Evolutionary conservation across 2,888 invertebrate species (phyloP).

Genomic region (Nasonia oneida): DNA sequence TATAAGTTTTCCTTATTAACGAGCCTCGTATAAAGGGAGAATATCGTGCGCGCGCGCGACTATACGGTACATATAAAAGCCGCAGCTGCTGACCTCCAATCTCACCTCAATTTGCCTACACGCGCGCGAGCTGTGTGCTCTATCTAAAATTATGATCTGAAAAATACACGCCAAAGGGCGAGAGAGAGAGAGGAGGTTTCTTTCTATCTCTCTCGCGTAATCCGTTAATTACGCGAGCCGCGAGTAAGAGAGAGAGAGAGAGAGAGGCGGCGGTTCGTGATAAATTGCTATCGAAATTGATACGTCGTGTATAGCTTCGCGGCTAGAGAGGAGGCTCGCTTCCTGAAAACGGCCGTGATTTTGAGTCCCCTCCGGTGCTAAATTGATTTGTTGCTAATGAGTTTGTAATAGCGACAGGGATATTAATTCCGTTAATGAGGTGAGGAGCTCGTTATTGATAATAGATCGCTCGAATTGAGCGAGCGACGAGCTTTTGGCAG

Average conservation of each 20-base stretch:
- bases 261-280: conserved; percentile 6
- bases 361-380: background rate
- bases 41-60: conserved; percentile 41
- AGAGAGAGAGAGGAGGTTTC: conserved; percentile 49
- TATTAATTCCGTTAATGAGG: background rate
- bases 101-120: conserved; percentile 79
- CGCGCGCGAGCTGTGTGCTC: conserved; percentile 48
- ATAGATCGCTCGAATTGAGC: background rate
- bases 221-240: conserved; percentile 74
- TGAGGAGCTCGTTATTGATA: background rate
- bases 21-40: conserved; percentile 45
- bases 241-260: background rate
- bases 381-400: conserved; percentile 54
- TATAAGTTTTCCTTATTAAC: conserved; percentile 58
- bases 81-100: conserved; percentile 76
- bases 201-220: conserved; percentile 65
- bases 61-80: background rate
- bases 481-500: conserved; percentile 58
- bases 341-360: conserved; percentile 34
- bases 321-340: background rate
- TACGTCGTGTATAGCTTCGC: conserved; percentile 35
- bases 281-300: conserved; percentile 60
- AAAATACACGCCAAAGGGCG: conserved; percentile 66
- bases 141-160: conserved; percentile 79
- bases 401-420: too few species aligned